These are phyloP conservation scores for Misgurnus mizolepis DNA, from an alignment of 2,113 vertebrate species.

Conservation along the genomic window DNA sequence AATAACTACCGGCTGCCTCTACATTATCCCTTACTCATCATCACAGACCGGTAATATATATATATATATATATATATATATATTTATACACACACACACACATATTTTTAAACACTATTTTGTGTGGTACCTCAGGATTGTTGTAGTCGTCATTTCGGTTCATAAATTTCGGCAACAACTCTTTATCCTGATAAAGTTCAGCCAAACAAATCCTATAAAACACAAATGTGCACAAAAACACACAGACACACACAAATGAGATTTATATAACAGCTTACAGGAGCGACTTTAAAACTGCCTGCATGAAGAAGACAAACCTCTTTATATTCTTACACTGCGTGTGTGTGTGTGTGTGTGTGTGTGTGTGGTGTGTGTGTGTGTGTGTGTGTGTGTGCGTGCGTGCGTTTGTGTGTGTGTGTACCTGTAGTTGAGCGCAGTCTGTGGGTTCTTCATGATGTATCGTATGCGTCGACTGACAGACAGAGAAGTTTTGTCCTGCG, in stretches of 20 bases:
- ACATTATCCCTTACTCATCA: too few species aligned
- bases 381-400: background rate
- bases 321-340: background rate
- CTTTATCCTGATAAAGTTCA: slow-evolving; percentile 38
- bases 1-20: too few species aligned
- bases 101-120: background rate
- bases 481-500: slow-evolving; percentile 91
- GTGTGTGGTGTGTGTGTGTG: background rate
- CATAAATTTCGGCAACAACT: background rate
- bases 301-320: too few species aligned
- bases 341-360: background rate
- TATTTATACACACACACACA: background rate
- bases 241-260: too few species aligned
- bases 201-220: slow-evolving; percentile 40
- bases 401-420: background rate
- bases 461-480: slow-evolving; percentile 87
- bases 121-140: background rate
- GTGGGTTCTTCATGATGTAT: slow-evolving; percentile 92
- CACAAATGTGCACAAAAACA: slow-evolving; percentile 4
- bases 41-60: background rate
- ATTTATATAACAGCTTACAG: too few species aligned
- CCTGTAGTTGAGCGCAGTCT: slow-evolving; percentile 90
- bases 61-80: background rate
- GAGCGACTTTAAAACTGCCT: too few species aligned
- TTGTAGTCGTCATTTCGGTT: slow-evolving; percentile 23